Conservation (phyloP, 2,113 vertebrate genomes). For the Rostratula benghalensis region DNA sequence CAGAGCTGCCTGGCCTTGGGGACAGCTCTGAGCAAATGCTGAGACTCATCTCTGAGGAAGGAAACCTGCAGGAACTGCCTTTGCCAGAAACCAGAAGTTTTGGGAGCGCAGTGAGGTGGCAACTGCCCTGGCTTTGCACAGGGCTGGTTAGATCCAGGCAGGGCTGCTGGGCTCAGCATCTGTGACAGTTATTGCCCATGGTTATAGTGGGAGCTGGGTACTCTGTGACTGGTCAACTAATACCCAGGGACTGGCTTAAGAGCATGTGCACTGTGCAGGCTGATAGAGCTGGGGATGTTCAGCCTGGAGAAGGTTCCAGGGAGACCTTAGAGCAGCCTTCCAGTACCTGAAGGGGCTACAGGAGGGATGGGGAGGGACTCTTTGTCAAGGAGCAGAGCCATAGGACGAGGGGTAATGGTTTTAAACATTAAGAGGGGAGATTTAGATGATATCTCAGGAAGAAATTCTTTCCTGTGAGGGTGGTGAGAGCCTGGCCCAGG, state of each 20-base stretch:
- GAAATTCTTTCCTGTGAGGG: too few relatives aligned
- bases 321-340: too few relatives aligned
- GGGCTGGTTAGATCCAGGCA: background rate
- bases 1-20: background rate
- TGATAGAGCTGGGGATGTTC: too few relatives aligned
- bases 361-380: too few relatives aligned
- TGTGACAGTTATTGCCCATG: fast-evolving
- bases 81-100: background rate
- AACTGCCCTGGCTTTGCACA: background rate
- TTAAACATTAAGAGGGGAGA: too few relatives aligned
- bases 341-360: too few relatives aligned
- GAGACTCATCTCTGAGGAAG: background rate
- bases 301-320: too few relatives aligned
- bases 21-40: background rate
- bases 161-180: background rate
- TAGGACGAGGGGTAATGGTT: too few relatives aligned
- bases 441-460: too few relatives aligned
- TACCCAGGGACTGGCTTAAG: background rate
- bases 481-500: too few relatives aligned
- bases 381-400: too few relatives aligned
- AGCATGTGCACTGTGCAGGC: background rate
- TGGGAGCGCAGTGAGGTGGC: background rate
- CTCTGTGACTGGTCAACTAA: background rate
- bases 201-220: background rate
- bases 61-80: background rate